Evolutionary conservation across 2,113 vertebrate genomes (phyloP).

Genomic region (Neodontobutis hainanensis): DNA sequence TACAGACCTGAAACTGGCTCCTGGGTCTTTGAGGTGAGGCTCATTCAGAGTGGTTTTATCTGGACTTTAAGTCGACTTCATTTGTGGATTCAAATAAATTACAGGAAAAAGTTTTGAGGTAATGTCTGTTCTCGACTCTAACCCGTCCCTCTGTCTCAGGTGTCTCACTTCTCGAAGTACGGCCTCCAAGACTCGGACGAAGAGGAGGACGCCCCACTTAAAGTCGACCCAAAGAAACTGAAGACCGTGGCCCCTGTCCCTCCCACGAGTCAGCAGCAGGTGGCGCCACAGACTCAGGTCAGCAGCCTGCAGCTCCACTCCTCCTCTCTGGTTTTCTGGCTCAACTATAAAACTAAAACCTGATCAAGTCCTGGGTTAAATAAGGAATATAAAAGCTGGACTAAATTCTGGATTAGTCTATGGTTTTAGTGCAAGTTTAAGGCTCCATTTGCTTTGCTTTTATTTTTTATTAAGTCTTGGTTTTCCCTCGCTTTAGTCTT

Average conservation of each 20-base stretch:
- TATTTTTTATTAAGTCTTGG: no score
- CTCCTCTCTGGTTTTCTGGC: background rate
- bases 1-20: slow-evolving; percentile 94
- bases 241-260: slow-evolving; percentile 80
- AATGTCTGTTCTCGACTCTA: background rate
- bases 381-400: no score
- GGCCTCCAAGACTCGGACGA: slow-evolving; percentile 95
- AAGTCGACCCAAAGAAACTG: slow-evolving; percentile 88
- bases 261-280: slow-evolving; percentile 77
- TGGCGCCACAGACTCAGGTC: slow-evolving; percentile 87
- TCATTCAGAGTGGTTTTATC: no score
- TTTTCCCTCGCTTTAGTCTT: no score
- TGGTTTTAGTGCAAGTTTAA: no score
- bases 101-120: no score
- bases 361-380: no score
- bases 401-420: no score
- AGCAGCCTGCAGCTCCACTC: slow-evolving; percentile 50
- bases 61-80: background rate
- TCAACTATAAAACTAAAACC: no score
- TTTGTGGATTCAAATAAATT: background rate
- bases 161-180: slow-evolving; percentile 95
- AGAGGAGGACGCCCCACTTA: slow-evolving; percentile 85
- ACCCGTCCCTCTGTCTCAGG: slow-evolving; percentile 71
- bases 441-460: no score
- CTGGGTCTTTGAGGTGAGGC: slow-evolving; percentile 91